These are phyloP conservation scores for Synodontis membranacea DNA, from an alignment of 2,113 vertebrate species.

Conservation along the genomic window DNA sequence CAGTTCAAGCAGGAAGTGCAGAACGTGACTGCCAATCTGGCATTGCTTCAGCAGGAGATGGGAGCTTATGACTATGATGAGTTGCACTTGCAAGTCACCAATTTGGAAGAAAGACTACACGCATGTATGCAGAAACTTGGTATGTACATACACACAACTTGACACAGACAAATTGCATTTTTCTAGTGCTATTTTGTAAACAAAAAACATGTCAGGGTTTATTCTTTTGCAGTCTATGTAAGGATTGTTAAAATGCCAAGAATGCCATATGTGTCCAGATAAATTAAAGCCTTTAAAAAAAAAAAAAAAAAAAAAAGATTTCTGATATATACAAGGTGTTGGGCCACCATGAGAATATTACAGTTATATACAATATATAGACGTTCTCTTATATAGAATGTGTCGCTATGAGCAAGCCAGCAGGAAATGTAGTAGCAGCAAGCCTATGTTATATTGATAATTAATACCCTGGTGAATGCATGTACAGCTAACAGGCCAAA, in stretches of 20 bases:
- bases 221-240: neutral
- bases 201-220: neutral
- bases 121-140: slow-evolving; percentile 99
- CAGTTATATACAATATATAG: too few species aligned
- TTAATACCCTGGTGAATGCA: too few species aligned
- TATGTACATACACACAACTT: slow-evolving; percentile 63
- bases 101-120: slow-evolving; percentile 98
- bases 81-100: slow-evolving; percentile 97
- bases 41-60: slow-evolving; percentile 97
- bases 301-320: too few species aligned
- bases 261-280: neutral
- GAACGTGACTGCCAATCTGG: slow-evolving; percentile 99
- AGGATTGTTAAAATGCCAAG: neutral
- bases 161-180: neutral
- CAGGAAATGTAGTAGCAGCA: too few species aligned
- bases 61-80: slow-evolving; percentile 99
- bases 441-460: too few species aligned
- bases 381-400: too few species aligned
- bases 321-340: neutral
- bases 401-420: too few species aligned
- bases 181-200: neutral
- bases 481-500: too few species aligned
- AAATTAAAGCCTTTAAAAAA: too few species aligned
- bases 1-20: slow-evolving; percentile 99
- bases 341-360: neutral